Conservation (phyloP, 2,797 vertebrate genomes). For the Erethizon dorsatum region DNA sequence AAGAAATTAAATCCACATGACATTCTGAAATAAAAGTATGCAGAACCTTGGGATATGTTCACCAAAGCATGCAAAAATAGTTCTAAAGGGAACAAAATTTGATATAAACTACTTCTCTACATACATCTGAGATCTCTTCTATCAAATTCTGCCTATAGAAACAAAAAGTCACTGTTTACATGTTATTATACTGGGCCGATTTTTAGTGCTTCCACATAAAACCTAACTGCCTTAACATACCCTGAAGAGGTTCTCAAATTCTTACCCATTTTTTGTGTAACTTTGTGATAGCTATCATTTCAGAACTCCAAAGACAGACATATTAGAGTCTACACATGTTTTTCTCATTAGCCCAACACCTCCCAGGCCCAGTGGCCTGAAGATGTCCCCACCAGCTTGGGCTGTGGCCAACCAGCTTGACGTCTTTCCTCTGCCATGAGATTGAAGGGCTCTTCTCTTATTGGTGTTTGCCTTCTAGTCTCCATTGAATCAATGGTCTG, state of each 20-base stretch:
- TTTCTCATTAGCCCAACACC: background rate
- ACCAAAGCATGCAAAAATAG: constrained; percentile 24
- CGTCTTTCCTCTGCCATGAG: background rate
- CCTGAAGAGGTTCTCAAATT: background rate
- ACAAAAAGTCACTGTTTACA: background rate
- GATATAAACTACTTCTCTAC: background rate
- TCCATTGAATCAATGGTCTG: background rate
- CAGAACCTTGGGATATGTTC: background rate
- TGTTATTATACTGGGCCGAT: background rate
- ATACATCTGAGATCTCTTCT: background rate
- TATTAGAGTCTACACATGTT: background rate
- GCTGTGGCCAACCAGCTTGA: background rate
- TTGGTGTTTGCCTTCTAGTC: background rate
- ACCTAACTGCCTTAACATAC: background rate
- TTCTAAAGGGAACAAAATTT: constrained; percentile 15
- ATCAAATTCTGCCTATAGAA: background rate
- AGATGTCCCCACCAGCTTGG: background rate
- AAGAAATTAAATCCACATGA: constrained; percentile 68
- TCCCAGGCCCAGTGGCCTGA: background rate
- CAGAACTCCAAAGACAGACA: background rate
- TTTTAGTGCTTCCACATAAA: background rate
- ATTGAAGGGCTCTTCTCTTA: background rate
- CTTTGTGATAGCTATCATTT: background rate
- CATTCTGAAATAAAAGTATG: constrained; percentile 56
- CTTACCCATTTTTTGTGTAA: background rate